Base-by-base conservation (phyloP, 2,113 vertebrate species). In the Pseudonaja textilis region DNA sequence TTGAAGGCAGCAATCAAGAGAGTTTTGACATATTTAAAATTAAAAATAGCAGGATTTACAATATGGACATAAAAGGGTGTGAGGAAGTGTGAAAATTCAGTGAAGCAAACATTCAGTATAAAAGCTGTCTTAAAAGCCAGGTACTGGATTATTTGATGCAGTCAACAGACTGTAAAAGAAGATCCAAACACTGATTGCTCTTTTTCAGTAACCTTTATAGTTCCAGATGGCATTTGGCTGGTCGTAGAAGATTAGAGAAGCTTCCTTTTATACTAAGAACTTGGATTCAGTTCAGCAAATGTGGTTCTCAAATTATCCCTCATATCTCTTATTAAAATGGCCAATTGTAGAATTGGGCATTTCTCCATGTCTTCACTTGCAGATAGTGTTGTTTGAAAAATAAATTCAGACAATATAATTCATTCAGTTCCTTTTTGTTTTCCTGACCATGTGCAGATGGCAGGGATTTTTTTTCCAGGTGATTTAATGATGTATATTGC, bases 41-140 rank as follows among this genome's bases (percentile, higher is more conserved):
- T 34, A 93, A 95, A 96, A 69, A 93, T 87, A 85, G 61, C 94
- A 89, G 54, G 18, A 16, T 95, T 96, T 94, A 94, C 94, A 95
- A 89, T 86, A 91, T 90, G 91, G 93, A 90, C 26, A 85, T 94
- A 93, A 94, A 96, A 96, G 39, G 34, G 47, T 81, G 92, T 94
- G 89, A 85, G 64, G 92, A 26, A 23, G 52, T 94, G 64, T 91
- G 85, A 93, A 55, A 94, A 64, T 93, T 91, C 88, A 92, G 89
- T 93, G 91, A 93, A 95, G 90, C 91, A 95, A 94, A 94, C 0
- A 0, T 87, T 90, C 39, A 91, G 59, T 95, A 94, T 95, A 95
- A 94, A 94, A 92, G 59, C 26, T 87, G 14, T 74, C 90, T 93
- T 96, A 95, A 95, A 95, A 96, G 12, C 69, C 85, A 93, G 89